Base-by-base conservation (phyloP, 1,140 invertebrate genomes). In the Metopolophium dirhodum region DNA sequence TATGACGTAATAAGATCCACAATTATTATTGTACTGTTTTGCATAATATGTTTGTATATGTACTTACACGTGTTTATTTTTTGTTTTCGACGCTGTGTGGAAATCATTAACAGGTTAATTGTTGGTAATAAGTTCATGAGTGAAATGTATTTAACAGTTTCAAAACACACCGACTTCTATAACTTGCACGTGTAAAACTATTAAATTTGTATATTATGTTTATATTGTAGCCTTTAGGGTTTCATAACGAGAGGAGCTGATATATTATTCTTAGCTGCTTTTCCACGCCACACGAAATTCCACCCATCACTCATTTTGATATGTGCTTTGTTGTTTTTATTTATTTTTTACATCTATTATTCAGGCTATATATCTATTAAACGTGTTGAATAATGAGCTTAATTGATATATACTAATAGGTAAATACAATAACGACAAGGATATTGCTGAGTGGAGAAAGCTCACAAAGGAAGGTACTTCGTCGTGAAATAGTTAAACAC, bases 1-100 rank as follows among this genome's bases (percentile, higher is more conserved):
- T 26, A 8, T 93, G 77, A 57, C 18, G 91, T 11, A 93, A 93
- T 51, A 85, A 82, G 22, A 47, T 82, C 49, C 23, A 57, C 82
- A 83, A 83, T 86, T 57, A 93, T 86, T 68, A 93, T 86, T 68
- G 57, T 68, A 93, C 51, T 86, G 37, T 92, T 92, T 83, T 92
- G 47, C 47, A 92, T 92, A 91, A 86, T 86, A n/a, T n/a, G 30
- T 11, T 8, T 54, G 47, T 49, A 77, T 68, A 30, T 92, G 47
- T 41, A 41, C 41, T 2, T 41, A 41, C 77, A 85, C 54, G n/a
- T 88, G 14, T 90, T 61, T 90, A 7, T 90, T 61, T 57, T 61
- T 30, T 41, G 35, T 41, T 90, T 61, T 0, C 22, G 9, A 61
- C 8, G 54, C 20, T 82, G n/a, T 91, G 90, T 91, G 30, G 90